Base-by-base conservation (phyloP, 2,888 invertebrate genomes). In the Idaea dimidiata region DNA sequence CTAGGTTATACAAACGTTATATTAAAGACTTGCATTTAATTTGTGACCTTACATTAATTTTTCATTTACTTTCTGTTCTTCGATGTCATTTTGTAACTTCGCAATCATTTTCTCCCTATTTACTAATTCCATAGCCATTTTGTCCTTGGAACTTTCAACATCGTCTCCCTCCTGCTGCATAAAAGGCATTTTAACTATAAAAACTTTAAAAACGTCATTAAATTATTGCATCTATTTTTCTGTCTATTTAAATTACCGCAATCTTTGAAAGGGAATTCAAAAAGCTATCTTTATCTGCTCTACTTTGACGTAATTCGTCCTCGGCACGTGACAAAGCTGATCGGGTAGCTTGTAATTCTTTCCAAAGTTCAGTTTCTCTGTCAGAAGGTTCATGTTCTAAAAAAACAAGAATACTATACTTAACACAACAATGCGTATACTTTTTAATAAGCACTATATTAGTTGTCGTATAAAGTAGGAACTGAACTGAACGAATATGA, bases 281-380 rank as follows among this genome's bases (percentile, higher is more conserved):
- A 68, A 94, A 92, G 57, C 82, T 89, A 16, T 93, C 91, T 68
- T 93, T 94, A 63, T 94, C 93, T 5, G 82, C 83, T 57, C 89
- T 82, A 66, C 92, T 80, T 65, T 87, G 85, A 0, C 80, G 75
- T 5, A 93, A 72, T 61, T 89, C 88, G 62, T 92, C 87, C 66
- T 89, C 91, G 1, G 88, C 84, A 6, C 80, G 80, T 0, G 81
- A 76, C 31, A 93, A 71, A 0, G 86, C 81, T 6, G 76, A 72
- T 57, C 86, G 79, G 0, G 88, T 82, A 16, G 75, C 79, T 76
- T 93, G 88, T 16, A 93, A 79, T 63, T 94, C 93, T 72, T 88
- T 89, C 88, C 89, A 93, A 65, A 93, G 78, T 58, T 90, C 89
- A 0, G 91, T 86, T 76, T 93, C 93, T 68, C 88, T 87, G 54